Evolutionary conservation across 2,797 vertebrate genomes (phyloP).

Genomic region (Caiman crocodilus): DNA sequence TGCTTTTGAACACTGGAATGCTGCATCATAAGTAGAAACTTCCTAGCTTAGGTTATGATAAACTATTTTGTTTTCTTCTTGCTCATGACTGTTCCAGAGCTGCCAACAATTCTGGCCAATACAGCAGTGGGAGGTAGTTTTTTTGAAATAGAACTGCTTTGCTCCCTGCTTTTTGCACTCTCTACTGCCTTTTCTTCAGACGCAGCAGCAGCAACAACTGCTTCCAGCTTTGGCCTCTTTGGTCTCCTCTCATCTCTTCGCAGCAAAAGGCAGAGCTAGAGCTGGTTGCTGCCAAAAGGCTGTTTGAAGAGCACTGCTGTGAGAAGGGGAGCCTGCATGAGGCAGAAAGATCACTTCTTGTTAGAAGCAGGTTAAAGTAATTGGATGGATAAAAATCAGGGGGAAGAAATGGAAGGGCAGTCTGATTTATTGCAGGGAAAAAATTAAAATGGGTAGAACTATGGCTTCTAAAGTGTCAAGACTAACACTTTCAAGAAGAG

Average conservation of each 20-base stretch:
- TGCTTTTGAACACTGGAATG: neutral
- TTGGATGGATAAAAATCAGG: neutral
- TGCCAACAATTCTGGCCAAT: neutral
- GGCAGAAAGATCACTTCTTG: neutral
- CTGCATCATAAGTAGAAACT: neutral
- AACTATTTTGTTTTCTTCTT: neutral
- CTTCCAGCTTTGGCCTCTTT: neutral
- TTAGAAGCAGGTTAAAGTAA: neutral
- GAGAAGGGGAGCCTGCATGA: accelerated
- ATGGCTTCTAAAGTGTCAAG: neutral
- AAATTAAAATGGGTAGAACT: neutral
- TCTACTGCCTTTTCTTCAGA: accelerated
- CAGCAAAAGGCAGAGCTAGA: neutral
- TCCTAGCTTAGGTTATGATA: neutral
- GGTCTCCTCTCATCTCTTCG: neutral
- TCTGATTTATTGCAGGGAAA: neutral
- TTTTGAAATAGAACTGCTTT: neutral
- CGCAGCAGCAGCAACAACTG: neutral
- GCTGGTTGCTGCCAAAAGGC: neutral
- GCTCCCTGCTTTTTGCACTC: neutral
- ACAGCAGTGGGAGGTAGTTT: neutral
- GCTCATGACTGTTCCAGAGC: neutral
- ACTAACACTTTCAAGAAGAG: neutral
- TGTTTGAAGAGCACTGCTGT: neutral
- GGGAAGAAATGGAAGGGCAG: neutral